A percentile compares a stretch with the other conserved stretches of the same genome.
These are phyloP conservation scores for Ramazzottius varieornatus DNA, from an alignment of 2,888 invertebrate genomes.

Conservation along the genomic window DNA sequence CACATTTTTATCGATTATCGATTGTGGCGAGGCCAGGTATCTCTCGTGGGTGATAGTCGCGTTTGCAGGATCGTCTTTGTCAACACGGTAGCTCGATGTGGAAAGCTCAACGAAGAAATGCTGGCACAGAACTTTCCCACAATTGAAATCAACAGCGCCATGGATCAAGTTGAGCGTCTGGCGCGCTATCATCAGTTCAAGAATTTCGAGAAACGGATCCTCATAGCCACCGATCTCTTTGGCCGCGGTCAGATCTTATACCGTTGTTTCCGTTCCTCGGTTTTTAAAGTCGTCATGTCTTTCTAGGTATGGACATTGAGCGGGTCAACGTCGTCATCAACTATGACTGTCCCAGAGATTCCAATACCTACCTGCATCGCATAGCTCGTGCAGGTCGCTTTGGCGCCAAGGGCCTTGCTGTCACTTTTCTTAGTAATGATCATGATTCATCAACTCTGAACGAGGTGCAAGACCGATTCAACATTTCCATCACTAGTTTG, in stretches of 20 bases:
- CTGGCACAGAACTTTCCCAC: too few relatives aligned
- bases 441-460: background rate
- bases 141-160: background rate
- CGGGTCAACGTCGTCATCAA: background rate
- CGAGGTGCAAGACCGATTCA: background rate
- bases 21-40: too few relatives aligned
- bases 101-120: background rate
- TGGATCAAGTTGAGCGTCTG: background rate
- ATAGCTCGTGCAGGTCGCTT: background rate
- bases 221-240: background rate
- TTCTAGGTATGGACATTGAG: slow-evolving; percentile 1
- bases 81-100: background rate
- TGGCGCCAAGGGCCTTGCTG: background rate
- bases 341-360: background rate
- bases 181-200: background rate
- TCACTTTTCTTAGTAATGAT: background rate
- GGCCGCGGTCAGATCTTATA: background rate
- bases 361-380: background rate
- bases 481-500: background rate
- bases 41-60: too few relatives aligned
- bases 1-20: background rate
- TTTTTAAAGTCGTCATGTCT: background rate
- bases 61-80: background rate
- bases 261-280: background rate
- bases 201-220: background rate